Conservation (phyloP, 2,113 vertebrate genomes). For the Tupaia tana region DNA sequence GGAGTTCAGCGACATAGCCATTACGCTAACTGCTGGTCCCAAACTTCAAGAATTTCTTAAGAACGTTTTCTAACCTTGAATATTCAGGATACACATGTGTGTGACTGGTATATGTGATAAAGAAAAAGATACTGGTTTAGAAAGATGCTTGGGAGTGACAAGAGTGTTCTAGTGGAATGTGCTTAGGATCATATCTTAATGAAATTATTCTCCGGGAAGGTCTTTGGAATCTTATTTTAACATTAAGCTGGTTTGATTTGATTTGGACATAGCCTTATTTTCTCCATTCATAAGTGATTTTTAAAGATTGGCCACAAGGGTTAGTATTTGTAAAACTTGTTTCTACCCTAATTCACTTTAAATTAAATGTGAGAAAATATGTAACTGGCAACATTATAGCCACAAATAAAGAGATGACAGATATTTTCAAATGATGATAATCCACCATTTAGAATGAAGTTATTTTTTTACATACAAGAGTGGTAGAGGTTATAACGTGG, state of each 20-base stretch:
- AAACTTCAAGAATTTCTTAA: not conserved
- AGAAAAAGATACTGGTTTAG: not conserved
- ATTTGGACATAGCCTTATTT: conserved; percentile 21
- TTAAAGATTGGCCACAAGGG: not conserved
- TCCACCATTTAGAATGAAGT: conserved; percentile 20
- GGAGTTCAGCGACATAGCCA: too few species aligned
- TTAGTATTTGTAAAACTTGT: conserved; percentile 22
- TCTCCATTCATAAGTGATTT: conserved; percentile 34
- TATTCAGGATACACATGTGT: conserved; percentile 31
- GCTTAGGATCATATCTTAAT: not conserved
- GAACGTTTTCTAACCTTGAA: not conserved
- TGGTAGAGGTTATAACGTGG: not conserved
- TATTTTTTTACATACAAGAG: not conserved
- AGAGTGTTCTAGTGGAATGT: not conserved
- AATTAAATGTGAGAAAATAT: not conserved
- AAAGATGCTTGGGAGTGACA: not conserved
- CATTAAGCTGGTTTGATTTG: conserved; percentile 14
- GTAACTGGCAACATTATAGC: not conserved
- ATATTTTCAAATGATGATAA: not conserved
- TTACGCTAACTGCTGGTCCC: too few species aligned
- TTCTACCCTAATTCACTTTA: not conserved
- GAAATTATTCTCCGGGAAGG: not conserved
- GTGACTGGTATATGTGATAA: not conserved
- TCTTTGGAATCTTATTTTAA: conserved; percentile 1
- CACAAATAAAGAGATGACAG: not conserved